Evolutionary conservation across 2,113 vertebrate genomes (phyloP), one percentile per base, ranked within the genome.

Genomic region (Chaenogobius annularis): DNA sequence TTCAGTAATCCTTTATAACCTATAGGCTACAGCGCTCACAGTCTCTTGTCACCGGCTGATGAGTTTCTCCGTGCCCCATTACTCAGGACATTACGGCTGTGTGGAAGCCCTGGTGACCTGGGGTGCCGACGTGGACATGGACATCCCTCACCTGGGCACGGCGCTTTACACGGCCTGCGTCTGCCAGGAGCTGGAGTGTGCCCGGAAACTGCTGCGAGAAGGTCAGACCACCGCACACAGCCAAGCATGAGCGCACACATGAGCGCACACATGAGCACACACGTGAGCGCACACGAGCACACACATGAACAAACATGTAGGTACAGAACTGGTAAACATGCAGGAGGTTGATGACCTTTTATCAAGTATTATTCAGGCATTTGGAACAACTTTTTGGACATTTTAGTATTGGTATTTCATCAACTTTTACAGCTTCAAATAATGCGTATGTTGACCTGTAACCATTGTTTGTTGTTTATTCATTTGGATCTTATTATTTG

Each of bases 71-170:
- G 70, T 35, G 79, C 79, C 75, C 69, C 77, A 85, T 86, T 87
- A 80, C 70, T n/a, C 92, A 99, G 97, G 97, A 85, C 94, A 96
- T 90, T 94, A 94, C 10, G 95, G 95, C 43, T 98, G 96, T 72
- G 93, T 99, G 54, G 95, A 96, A 80, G 92, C 93, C 10, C 91
- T 99, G 81, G 93, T 98, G 72, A 94, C 94, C 65, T 97, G 96
- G 94, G 96, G 95, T 64, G 92, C 95, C 77, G 96, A 98, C 55
- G 94, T 98, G 82, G 97, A 99, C 87, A 94, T 94, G 87, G 94
- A 97, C 70, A 94, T 96, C 87, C 95, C 96, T 89, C 95, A 97
- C 71, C 83, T 96, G 91, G 97, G 97, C 83, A 98, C 97, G 0
- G 94, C 96, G 50, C 95, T 99, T 14, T 98, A 98, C 35, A 94